Evolutionary conservation across 2,113 vertebrate genomes (phyloP).

Genomic region (Anolis carolinensis): DNA sequence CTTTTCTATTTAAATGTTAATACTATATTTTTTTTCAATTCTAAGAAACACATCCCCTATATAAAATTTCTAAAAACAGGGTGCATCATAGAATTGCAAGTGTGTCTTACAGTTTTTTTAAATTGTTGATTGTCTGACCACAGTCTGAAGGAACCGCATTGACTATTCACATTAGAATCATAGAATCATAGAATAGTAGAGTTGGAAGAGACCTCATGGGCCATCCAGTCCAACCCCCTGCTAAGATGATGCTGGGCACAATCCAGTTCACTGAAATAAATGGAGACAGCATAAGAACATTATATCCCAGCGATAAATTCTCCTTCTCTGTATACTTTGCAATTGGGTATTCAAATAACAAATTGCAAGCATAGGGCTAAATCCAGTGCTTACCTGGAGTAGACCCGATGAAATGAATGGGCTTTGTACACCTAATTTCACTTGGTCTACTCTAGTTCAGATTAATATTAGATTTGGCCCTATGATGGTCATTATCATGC

Average conservation of each 20-base stretch:
- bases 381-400: too few species aligned
- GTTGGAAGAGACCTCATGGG: too few species aligned
- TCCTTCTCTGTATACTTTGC: not conserved
- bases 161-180: not conserved
- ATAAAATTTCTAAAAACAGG: too few species aligned
- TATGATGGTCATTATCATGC: not conserved
- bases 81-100: too few species aligned
- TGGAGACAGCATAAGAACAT: not conserved
- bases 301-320: not conserved
- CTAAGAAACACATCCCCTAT: too few species aligned
- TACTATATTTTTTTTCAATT: too few species aligned
- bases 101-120: too few species aligned
- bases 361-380: not conserved
- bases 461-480: not conserved
- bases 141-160: not conserved
- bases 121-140: not conserved
- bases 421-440: too few species aligned
- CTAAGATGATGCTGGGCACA: too few species aligned
- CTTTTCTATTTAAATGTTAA: not conserved
- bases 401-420: too few species aligned
- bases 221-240: too few species aligned
- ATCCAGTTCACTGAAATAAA: not conserved
- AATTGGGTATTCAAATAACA: not conserved
- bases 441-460: not conserved
- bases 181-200: too few species aligned